These are phyloP conservation scores for Diogma glabrata DNA, from an alignment of 2,888 invertebrate genomes.

Conservation along the genomic window DNA sequence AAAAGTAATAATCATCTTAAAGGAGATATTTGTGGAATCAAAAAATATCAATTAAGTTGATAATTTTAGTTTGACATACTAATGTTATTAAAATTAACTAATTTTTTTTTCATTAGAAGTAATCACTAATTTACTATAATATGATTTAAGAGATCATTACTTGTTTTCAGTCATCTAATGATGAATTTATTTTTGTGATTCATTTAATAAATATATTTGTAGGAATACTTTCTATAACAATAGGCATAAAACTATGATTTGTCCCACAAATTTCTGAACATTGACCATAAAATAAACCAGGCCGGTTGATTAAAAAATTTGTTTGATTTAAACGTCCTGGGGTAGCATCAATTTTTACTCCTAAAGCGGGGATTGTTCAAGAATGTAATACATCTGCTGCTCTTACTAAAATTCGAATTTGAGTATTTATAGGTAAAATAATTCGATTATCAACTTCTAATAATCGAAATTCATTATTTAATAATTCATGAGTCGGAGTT, in stretches of 20 bases:
- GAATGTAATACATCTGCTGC: neutral
- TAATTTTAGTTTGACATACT: no score
- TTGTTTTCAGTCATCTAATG: constrained; percentile 1
- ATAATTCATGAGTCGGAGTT: no score
- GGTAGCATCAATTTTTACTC: constrained; percentile 27
- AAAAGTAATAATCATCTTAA: no score
- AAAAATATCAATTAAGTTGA: no score
- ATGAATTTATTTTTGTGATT: neutral
- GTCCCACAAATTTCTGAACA: neutral
- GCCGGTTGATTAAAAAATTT: constrained; percentile 46
- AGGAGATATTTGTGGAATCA: no score
- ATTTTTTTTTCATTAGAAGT: no score
- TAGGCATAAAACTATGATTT: neutral
- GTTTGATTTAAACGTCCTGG: constrained; percentile 55
- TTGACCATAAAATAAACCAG: constrained; percentile 34
- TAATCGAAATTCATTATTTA: no score
- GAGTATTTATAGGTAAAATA: constrained; percentile 1
- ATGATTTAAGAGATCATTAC: neutral
- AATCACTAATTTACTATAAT: neutral
- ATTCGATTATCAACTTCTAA: constrained; percentile 3
- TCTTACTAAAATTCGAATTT: neutral
- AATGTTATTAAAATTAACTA: no score
- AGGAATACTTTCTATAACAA: neutral
- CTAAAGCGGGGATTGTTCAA: neutral
- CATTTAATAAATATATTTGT: neutral